Percentiles rank a stretch among this genome's conserved stretches.
Evolutionary conservation across 2,113 vertebrate genomes (phyloP).

Genomic region (Pelmatolapia mariae): DNA sequence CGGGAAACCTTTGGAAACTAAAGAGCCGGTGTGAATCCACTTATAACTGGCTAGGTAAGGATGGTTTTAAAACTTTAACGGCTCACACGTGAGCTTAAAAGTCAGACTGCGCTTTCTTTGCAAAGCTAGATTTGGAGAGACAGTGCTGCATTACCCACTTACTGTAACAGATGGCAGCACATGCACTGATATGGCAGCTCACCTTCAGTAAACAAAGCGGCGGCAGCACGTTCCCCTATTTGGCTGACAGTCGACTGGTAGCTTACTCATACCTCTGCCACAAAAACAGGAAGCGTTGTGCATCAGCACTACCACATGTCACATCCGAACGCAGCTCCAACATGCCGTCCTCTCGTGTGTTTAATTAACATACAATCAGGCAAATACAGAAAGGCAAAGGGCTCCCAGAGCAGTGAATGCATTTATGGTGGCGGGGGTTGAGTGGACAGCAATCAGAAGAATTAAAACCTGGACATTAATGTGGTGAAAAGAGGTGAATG

Average conservation of each 20-base stretch:
- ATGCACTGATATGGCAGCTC: slow-evolving; percentile 71
- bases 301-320: background rate
- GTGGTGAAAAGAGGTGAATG: background rate
- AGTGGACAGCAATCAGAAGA: background rate
- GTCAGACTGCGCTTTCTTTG: background rate
- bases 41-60: background rate
- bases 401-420: background rate
- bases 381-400: background rate
- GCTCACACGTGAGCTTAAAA: background rate
- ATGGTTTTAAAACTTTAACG: background rate
- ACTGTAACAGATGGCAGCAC: slow-evolving; percentile 74
- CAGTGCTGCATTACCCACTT: background rate
- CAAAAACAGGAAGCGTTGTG: background rate
- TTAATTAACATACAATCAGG: background rate
- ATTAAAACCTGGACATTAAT: background rate
- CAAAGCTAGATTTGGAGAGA: background rate
- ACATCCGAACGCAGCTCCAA: slow-evolving; percentile 8
- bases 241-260: background rate
- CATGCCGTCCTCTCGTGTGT: background rate
- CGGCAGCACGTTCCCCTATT: background rate
- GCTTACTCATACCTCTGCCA: background rate
- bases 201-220: slow-evolving; percentile 51
- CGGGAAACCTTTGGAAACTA: background rate
- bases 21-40: background rate
- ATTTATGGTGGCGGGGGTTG: background rate